Conservation (phyloP, 2,888 invertebrate genomes). For the Odontothrips loti region DNA sequence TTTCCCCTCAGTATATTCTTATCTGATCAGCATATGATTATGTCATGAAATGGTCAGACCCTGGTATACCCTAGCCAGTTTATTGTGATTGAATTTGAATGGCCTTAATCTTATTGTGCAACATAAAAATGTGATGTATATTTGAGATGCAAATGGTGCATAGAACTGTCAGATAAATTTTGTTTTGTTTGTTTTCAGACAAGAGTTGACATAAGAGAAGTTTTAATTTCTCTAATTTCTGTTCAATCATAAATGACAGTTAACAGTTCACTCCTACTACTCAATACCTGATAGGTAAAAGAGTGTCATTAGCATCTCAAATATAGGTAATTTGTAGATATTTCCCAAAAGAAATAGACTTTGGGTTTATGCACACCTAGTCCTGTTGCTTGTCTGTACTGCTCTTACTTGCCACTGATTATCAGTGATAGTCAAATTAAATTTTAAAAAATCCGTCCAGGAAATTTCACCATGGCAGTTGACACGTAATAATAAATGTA, state of each 20-base stretch:
- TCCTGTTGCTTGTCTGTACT: conserved; percentile 3
- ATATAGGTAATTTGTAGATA: conserved; percentile 3
- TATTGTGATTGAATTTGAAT: not conserved
- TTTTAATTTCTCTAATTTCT: not conserved
- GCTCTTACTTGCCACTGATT: conserved; percentile 18
- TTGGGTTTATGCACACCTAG: conserved; percentile 12
- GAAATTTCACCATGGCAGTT: not conserved
- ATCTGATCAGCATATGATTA: too few relatives aligned
- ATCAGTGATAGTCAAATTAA: conserved; percentile 3
- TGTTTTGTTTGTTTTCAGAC: not conserved
- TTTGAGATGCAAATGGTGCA: conserved; percentile 13
- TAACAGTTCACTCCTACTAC: not conserved
- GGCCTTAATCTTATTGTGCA: not conserved
- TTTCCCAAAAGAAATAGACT: conserved; percentile 1
- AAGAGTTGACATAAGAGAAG: too few relatives aligned
- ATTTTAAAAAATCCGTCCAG: conserved; percentile 10
- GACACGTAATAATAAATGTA: not conserved
- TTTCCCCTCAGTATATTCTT: too few relatives aligned
- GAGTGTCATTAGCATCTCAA: conserved; percentile 15
- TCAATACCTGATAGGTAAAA: not conserved
- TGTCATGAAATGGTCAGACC: too few relatives aligned
- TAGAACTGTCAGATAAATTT: not conserved
- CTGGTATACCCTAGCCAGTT: too few relatives aligned
- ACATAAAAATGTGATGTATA: conserved; percentile 10
- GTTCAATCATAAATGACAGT: not conserved